Evolutionary conservation across 2,888 invertebrate species (phyloP), one percentile per base, ranked within the genome.

Genomic region (Volucella inflata): DNA sequence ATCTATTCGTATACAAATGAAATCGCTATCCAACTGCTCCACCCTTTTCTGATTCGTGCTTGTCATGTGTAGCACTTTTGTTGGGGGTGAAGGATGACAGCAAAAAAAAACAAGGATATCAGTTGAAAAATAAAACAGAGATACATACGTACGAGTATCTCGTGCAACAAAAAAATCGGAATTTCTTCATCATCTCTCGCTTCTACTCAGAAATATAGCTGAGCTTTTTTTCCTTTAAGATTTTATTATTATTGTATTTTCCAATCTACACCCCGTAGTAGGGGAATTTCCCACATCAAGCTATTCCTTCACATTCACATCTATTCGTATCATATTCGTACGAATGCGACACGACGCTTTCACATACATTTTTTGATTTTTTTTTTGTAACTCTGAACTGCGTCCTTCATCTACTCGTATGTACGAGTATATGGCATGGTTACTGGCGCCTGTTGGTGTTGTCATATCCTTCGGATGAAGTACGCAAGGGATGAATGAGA

Each of bases 1-100:
- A 17, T n/a, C n/a, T n/a, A n/a, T 59, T 74, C 68, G 67, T 59
- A 76, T 80, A 85, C 84, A 81, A 76, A 80, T 85, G 80, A 68
- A 85, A 84, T 80, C 80, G 71, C 71, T 68, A 81, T 85, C 75
- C 81, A 62, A 64, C 72, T 81, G 85, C 81, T 85, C 85, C 85
- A 85, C 81, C 76, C 81, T 72, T 85, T 85, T 85, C 76, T 85
- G 85, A 85, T 81, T 85, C 85, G 85, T 77, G 68, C 76, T 77
- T 72, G 72, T 85, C 72, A 72, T 81, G 76, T 72, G 80, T 62
- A 55, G 17, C 64, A n/a, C 55, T 4, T 46, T 36, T 30, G 44
- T 40, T 12, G 40, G 50, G n/a, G 38, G 71, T 40, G n/a, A 48
- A 9, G 12, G 17, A 42, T 11, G 57, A 0, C 9, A 12, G 36